Percentiles rank a stretch among this genome's conserved stretches.
These are phyloP conservation scores for Dermochelys coriacea DNA, from an alignment of 2,797 vertebrate genomes.

Conservation along the genomic window DNA sequence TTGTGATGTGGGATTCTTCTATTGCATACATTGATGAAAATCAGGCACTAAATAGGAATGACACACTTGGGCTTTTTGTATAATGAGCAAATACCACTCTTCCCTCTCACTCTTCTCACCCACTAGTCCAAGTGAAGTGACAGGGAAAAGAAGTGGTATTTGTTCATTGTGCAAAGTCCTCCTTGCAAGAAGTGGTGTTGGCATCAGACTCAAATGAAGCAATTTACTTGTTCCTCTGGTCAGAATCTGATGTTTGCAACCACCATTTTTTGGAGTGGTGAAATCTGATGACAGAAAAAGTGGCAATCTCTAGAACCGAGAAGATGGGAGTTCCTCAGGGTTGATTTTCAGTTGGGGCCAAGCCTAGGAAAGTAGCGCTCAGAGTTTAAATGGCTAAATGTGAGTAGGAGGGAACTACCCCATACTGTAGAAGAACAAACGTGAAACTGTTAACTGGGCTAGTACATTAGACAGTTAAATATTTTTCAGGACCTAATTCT, in stretches of 20 bases:
- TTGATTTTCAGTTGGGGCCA: not conserved
- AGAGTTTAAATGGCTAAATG: not conserved
- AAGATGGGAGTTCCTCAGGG: too few species aligned
- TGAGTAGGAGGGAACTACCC: not conserved
- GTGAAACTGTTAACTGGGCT: not conserved
- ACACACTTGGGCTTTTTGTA: not conserved
- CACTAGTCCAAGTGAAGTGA: not conserved
- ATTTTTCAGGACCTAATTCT: constrained; percentile 17
- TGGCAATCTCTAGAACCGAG: not conserved
- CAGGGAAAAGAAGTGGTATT: not conserved
- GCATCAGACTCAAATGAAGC: not conserved
- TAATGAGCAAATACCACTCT: not conserved
- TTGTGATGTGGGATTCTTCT: not conserved
- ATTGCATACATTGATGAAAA: not conserved
- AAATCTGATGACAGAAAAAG: not conserved
- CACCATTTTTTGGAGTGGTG: not conserved
- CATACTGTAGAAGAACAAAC: not conserved
- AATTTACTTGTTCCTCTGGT: not conserved
- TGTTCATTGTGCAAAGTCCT: not conserved
- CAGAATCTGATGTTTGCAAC: not conserved
- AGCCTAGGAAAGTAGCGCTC: not conserved
- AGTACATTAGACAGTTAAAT: not conserved
- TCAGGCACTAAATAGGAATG: constrained; percentile 2
- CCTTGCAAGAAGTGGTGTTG: not conserved
- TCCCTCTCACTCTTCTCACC: not conserved